Conservation (phyloP, 2,888 invertebrate species). For the Dioctria rufipes region DNA sequence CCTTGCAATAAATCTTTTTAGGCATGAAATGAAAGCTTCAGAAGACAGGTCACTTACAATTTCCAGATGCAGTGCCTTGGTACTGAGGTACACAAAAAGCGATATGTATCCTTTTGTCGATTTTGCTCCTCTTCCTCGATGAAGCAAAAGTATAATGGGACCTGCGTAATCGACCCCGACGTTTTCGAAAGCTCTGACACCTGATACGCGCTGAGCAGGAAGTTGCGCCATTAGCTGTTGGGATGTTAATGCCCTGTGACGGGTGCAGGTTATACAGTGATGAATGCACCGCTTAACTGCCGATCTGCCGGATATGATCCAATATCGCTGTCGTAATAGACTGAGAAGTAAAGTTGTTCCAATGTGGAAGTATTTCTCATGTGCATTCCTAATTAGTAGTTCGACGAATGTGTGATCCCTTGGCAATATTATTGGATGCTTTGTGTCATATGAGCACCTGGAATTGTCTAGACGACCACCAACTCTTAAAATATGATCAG, state of each 20-base stretch:
- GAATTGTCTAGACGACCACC: not conserved
- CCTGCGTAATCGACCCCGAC: constrained; percentile 30
- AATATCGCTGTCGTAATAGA: no score
- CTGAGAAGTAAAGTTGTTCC: not conserved
- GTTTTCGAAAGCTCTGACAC: not conserved
- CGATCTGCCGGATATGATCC: not conserved
- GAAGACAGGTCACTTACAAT: no score
- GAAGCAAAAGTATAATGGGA: not conserved
- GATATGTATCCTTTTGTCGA: not conserved
- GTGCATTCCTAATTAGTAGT: not conserved
- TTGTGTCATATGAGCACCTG: not conserved
- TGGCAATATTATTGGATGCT: constrained; percentile 2
- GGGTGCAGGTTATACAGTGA: not conserved
- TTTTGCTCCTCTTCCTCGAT: constrained; percentile 13
- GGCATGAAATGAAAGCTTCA: no score
- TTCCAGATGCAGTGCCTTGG: no score
- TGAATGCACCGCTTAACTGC: not conserved
- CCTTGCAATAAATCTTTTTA: no score
- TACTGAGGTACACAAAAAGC: not conserved
- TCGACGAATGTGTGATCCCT: not conserved
- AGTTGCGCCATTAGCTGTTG: constrained; percentile 31
- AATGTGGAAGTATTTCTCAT: not conserved
- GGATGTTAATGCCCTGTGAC: not conserved
- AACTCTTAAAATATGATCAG: not conserved
- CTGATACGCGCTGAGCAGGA: not conserved